Percentiles rank a stretch among this genome's conserved stretches.
Evolutionary conservation across 2,797 vertebrate genomes (phyloP).

Genomic region (Acanthis flammea): DNA sequence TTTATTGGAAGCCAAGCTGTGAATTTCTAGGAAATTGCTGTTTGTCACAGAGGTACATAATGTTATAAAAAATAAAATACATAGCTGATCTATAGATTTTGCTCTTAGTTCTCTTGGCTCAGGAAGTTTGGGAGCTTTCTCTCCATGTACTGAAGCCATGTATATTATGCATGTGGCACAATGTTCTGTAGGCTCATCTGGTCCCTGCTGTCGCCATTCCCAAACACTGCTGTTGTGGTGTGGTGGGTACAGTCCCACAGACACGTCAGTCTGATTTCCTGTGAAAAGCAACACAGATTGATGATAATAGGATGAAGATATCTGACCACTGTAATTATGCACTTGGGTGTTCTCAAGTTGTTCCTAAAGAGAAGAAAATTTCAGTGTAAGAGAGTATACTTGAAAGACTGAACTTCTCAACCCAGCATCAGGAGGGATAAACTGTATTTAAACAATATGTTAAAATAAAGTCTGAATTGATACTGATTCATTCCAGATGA

Average conservation of each 20-base stretch:
- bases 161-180: background rate
- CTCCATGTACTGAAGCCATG: background rate
- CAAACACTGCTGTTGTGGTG: background rate
- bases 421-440: constrained; percentile 49
- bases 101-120: background rate
- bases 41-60: background rate
- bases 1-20: background rate
- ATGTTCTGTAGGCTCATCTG: background rate
- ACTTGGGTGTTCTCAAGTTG: background rate
- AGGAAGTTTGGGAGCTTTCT: background rate
- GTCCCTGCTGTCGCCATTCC: background rate
- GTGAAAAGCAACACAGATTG: background rate
- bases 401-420: constrained; percentile 63
- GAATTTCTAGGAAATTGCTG: background rate
- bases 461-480: constrained; percentile 58
- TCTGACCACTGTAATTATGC: background rate
- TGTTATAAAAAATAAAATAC: background rate
- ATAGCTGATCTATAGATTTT: background rate
- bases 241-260: background rate
- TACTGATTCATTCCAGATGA: constrained; percentile 65
- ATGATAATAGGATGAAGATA: background rate
- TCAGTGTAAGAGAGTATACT: background rate
- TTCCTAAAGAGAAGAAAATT: constrained; percentile 14
- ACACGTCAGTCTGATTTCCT: background rate
- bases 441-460: constrained; percentile 66